A percentile compares a stretch with the other conserved stretches of the same genome.
phyloP scores from a whole-genome alignment of 2,113 vertebrate genomes.

The Aphyosemion australe region DNA sequence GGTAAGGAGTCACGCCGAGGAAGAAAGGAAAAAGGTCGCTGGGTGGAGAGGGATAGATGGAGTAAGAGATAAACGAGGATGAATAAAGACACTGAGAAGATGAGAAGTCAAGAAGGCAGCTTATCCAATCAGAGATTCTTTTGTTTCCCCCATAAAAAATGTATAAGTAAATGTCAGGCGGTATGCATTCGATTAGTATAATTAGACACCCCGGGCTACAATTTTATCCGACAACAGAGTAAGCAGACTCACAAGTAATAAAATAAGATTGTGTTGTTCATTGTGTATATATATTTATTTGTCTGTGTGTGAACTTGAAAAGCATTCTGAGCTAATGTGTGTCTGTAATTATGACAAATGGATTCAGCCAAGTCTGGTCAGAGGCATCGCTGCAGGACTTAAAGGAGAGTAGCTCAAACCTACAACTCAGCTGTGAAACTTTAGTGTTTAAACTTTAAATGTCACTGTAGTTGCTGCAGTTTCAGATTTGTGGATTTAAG shows the following conservation, averaged over 20 bases:
- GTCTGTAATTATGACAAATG: slow-evolving; percentile 73
- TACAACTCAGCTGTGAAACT: slow-evolving; percentile 17
- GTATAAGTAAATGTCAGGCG: slow-evolving; percentile 76
- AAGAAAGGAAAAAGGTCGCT: slow-evolving; percentile 52
- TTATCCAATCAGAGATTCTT: slow-evolving; percentile 68
- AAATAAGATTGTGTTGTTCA: slow-evolving; percentile 13
- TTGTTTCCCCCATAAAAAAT: slow-evolving; percentile 79
- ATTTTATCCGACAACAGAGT: slow-evolving; percentile 66
- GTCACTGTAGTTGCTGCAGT: slow-evolving; percentile 14
- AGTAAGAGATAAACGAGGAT: slow-evolving; percentile 52
- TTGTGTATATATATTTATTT: slow-evolving; percentile 8
- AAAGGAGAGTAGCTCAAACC: slow-evolving; percentile 35
- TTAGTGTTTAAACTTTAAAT: slow-evolving; percentile 24
- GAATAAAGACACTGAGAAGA: slow-evolving; percentile 38
- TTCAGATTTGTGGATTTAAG: not conserved
- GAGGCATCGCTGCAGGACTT: slow-evolving; percentile 14
- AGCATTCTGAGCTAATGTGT: slow-evolving; percentile 42
- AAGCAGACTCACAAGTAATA: slow-evolving; percentile 51
- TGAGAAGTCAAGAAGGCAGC: slow-evolving; percentile 55
- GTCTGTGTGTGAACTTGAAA: not conserved
- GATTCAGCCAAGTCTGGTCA: slow-evolving; percentile 45
- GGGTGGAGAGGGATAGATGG: slow-evolving; percentile 31
- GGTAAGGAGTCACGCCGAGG: slow-evolving; percentile 44
- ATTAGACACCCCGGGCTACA: slow-evolving; percentile 73
- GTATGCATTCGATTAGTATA: slow-evolving; percentile 78